A percentile compares a stretch with the other conserved stretches of the same genome.
Evolutionary conservation across 2,888 invertebrate species (phyloP).

Genomic region (Atherix ibis): DNA sequence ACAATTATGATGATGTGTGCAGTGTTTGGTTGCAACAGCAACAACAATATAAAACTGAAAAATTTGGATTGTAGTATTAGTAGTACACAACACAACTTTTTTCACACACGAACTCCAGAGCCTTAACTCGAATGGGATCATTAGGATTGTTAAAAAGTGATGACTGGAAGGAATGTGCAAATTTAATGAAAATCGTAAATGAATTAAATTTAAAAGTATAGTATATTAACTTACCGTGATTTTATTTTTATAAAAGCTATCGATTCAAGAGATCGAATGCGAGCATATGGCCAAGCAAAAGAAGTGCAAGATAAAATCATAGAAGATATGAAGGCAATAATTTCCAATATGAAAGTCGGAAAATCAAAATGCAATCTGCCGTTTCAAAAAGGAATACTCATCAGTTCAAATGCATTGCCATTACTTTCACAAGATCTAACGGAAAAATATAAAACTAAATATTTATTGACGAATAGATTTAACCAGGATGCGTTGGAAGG

Average conservation of each 20-base stretch:
- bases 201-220: neutral
- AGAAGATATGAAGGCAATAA: constrained; percentile 11
- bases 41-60: too few species aligned
- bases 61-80: too few species aligned
- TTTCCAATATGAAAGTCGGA: constrained; percentile 11
- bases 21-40: too few species aligned
- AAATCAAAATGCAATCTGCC: constrained; percentile 12
- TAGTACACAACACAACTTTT: constrained; percentile 14
- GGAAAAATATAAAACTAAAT: constrained; percentile 10
- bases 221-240: constrained; percentile 1
- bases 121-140: constrained; percentile 11
- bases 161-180: constrained; percentile 12
- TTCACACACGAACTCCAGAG: constrained; percentile 13
- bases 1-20: too few species aligned
- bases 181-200: constrained; percentile 14
- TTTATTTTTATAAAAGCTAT: constrained; percentile 5
- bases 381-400: constrained; percentile 15
- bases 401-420: constrained; percentile 10
- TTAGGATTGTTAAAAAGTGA: constrained; percentile 7
- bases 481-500: constrained; percentile 8
- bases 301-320: constrained; percentile 13
- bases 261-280: constrained; percentile 12
- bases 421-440: constrained; percentile 11
- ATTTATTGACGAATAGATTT: constrained; percentile 13
- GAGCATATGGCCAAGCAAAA: constrained; percentile 13